Base-by-base conservation (phyloP, 2,113 vertebrate species). In the Salvelinus alpinus region DNA sequence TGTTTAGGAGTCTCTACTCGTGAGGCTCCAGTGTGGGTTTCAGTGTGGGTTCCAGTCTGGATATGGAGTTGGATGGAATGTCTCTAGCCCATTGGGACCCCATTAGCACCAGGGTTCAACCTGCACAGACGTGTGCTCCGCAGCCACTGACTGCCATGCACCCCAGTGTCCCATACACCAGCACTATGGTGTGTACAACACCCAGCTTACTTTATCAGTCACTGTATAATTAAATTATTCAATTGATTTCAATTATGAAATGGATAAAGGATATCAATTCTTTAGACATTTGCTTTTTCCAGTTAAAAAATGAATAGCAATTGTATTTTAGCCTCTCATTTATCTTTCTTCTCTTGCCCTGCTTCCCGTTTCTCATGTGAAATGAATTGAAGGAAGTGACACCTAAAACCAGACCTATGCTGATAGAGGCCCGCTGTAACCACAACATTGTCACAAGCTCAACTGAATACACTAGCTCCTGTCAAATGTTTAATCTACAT, bases 141-240 rank as follows among this genome's bases (percentile, higher is more conserved):
- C 87, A 13, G 0, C 85, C 54, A 85, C 77, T 0, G 87, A 91
- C 27, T 93, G 91, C 51, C 83, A 91, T 1, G 91, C 87, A 27
- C 73, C 69, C 3, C 85, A 80, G 76, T 93, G 92, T 66, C 91
- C 92, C 62, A 90, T 93, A 79, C 92, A 94, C 82, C 82, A 82
- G 44, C 80, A 69, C 54, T 80, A 85, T 2, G 91, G 93, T 94
- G 66, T 79, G 88, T 48, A 67, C 8, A 66, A 6, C 1, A 71
- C 11, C 4, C 47, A 48, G 2, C 57, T 18, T 13, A 60, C 51
- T n/a, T 5, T 13, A 48, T 48, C 47, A 48, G 11, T 13, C 13
- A 48, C 47, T 48, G 2, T 48, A 48, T 3, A 13, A 48, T 48
- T 48, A 14, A 14, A 48, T 48, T 48, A 48, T 14, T 14, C 47